Evolutionary conservation across 1,140 invertebrate species (phyloP), one percentile per base, ranked within the genome.

Genomic region (Leptinotarsa texana): DNA sequence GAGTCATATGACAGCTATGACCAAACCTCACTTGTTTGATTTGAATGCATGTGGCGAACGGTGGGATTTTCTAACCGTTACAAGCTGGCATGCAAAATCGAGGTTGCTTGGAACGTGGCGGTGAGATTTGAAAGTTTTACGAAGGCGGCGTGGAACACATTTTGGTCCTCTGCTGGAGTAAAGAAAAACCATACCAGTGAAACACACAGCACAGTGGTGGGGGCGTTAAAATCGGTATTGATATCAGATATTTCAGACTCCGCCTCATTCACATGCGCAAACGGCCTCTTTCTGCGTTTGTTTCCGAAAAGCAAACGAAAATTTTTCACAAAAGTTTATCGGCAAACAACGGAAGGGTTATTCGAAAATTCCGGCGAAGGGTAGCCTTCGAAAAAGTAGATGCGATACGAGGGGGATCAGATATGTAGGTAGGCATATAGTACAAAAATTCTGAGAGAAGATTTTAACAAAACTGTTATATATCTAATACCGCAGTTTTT

Each of bases 1-100:
- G 49, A 78, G 79, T 77, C 74, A 76, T 80, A 75, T 73, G 63
- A 71, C 11, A 87, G 87, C 78, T 87, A 88, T 72, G 88, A 70
- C 73, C 33, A 11, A 69, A n/a, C 66, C 86, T 88, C 18, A 87
- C 87, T 81, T 82, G 81, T 81, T 81, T 82, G 80, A 81, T 80
- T 82, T 75, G 33, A 42, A 73, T 72, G 69, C 81, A 81, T 80
- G 80, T 82, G 81, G 79, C 72, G 73, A 21, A 63, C n/a, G 51
- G 51, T 57, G 51, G 17, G 69, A 51, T 63, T 51, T 74, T 68
- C 73, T 18, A 33, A 74, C 73, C 73, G 73, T 74, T 74, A 69
- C 27, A 42, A 47, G 73, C 42, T 49, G n/a, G 17, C 48, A 18
- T 22, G 47, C 27, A 62, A n/a, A 33, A 33, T 68, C 24, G 42